Percentiles rank a stretch among this genome's conserved stretches.
Evolutionary conservation across 2,888 invertebrate genomes (phyloP).

Genomic region (Graphium colonna): DNA sequence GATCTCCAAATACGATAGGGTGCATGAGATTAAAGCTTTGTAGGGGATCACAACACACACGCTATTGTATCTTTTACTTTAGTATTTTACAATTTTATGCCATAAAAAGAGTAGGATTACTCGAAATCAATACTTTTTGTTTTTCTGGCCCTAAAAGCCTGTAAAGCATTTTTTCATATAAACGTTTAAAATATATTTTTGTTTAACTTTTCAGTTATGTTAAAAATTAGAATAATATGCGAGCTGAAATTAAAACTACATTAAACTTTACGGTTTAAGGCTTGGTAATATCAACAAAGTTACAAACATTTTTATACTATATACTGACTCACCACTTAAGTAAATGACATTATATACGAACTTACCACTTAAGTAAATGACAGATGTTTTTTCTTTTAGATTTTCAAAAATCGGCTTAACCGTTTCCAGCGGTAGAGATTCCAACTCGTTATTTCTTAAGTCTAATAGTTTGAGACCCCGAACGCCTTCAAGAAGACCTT

Average conservation of each 20-base stretch:
- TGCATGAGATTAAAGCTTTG: constrained; percentile 52
- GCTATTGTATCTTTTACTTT: constrained; percentile 56
- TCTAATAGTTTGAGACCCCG: constrained; percentile 87
- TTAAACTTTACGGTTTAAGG: too few relatives aligned
- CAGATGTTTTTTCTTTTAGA: constrained; percentile 80
- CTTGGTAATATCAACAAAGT: too few relatives aligned
- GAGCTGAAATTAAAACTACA: too few relatives aligned
- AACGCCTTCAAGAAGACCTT: constrained; percentile 87
- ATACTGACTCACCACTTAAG: too few relatives aligned
- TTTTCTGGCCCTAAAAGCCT: too few relatives aligned
- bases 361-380: constrained; percentile 70
- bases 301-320: too few relatives aligned
- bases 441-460: constrained; percentile 87
- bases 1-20: constrained; percentile 65
- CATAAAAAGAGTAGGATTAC: constrained; percentile 30
- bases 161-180: too few relatives aligned
- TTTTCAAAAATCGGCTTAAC: constrained; percentile 87
- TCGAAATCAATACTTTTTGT: neutral
- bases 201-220: too few relatives aligned
- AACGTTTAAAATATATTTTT: too few relatives aligned
- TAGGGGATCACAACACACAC: constrained; percentile 40
- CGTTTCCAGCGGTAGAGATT: constrained; percentile 87
- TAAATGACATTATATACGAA: constrained; percentile 27
- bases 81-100: neutral
- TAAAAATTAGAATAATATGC: too few relatives aligned